These are phyloP conservation scores for Pygmarrhopalites habei DNA, from an alignment of 1,140 invertebrate genomes.

Conservation along the genomic window DNA sequence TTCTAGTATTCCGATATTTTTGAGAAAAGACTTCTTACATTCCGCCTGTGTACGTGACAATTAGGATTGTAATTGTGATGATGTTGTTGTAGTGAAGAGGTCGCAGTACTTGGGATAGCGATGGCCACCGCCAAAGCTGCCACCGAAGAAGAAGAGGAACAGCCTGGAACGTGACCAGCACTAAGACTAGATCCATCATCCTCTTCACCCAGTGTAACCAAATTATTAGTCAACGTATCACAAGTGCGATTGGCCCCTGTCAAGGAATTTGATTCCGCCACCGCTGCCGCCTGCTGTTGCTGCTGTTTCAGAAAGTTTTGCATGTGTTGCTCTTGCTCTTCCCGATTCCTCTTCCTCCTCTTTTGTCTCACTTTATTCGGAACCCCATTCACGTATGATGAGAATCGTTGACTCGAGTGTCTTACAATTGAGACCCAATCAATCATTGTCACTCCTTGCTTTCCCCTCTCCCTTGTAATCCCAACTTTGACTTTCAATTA, in stretches of 20 bases:
- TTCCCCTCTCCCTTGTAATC: no score
- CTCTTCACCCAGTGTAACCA: neutral
- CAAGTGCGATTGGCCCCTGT: slow-evolving; percentile 12
- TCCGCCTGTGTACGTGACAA: slow-evolving; percentile 18
- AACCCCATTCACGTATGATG: slow-evolving; percentile 56
- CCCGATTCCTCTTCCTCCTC: slow-evolving; percentile 42
- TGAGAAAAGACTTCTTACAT: no score
- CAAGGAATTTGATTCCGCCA: neutral
- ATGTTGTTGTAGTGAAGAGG: neutral
- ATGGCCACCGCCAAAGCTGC: neutral
- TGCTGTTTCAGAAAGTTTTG: slow-evolving; percentile 6
- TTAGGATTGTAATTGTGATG: slow-evolving; percentile 18
- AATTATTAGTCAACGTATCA: slow-evolving; percentile 19
- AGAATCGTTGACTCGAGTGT: slow-evolving; percentile 61
- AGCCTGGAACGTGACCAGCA: slow-evolving; percentile 5
- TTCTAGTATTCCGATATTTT: no score
- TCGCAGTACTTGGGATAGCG: neutral
- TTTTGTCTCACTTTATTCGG: slow-evolving; percentile 55
- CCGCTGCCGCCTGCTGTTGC: neutral
- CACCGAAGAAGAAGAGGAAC: slow-evolving; percentile 9
- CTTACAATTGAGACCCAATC: slow-evolving; percentile 71
- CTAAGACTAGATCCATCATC: neutral
- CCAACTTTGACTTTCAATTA: no score
- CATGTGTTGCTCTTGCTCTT: slow-evolving; percentile 17
- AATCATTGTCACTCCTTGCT: slow-evolving; percentile 52